These are phyloP conservation scores for Pocota personata DNA, from an alignment of 2,888 invertebrate genomes.

Conservation along the genomic window DNA sequence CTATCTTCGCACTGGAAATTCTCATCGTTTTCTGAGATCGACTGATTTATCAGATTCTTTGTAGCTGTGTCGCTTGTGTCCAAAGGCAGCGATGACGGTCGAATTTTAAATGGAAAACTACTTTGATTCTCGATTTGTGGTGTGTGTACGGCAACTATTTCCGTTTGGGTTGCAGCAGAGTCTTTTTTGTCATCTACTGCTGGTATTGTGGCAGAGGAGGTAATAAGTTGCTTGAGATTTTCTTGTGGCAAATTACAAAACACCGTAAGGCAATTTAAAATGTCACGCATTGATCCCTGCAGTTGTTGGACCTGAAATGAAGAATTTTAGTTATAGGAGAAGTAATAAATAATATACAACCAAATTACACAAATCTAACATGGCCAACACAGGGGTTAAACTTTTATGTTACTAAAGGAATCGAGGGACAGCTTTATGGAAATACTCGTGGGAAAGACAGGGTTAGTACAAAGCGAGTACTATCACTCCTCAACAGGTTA, in stretches of 20 bases:
- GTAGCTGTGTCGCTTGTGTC: constrained; percentile 74
- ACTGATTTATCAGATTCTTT: constrained; percentile 62
- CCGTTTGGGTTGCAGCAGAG: constrained; percentile 88
- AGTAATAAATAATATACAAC: too few species aligned
- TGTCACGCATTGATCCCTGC: constrained; percentile 91
- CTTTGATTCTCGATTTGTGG: constrained; percentile 86
- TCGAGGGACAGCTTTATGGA: too few species aligned
- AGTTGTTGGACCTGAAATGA: constrained; percentile 88
- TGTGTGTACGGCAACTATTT: constrained; percentile 90
- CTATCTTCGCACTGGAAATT: constrained; percentile 2
- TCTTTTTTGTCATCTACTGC: constrained; percentile 76
- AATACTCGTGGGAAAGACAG: too few species aligned
- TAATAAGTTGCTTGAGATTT: constrained; percentile 78
- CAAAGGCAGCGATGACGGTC: constrained; percentile 82
- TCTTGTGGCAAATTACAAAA: constrained; percentile 83
- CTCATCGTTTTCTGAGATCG: constrained; percentile 54
- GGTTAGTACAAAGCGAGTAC: too few species aligned
- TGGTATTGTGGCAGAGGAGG: constrained; percentile 78
- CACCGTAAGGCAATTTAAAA: constrained; percentile 88
- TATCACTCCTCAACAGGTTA: too few species aligned
- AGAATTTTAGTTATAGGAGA: too few species aligned
- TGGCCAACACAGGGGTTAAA: too few species aligned
- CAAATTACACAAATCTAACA: too few species aligned
- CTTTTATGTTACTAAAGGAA: too few species aligned
- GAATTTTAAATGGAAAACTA: constrained; percentile 83